These are phyloP conservation scores for Elephantulus edwardii DNA, from an alignment of 2,113 vertebrate species.

Conservation along the genomic window DNA sequence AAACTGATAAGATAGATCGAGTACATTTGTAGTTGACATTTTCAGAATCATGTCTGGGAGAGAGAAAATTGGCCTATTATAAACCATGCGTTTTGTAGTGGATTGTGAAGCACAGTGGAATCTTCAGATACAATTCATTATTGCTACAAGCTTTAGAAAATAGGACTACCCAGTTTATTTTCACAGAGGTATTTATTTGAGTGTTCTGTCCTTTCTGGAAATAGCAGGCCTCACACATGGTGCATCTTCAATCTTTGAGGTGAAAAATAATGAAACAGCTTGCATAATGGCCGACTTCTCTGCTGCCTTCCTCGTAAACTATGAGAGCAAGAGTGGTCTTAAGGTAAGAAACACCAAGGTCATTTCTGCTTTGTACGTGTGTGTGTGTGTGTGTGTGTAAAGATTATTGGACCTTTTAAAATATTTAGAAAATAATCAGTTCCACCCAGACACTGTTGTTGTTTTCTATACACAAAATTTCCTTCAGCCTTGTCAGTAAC, in stretches of 20 bases:
- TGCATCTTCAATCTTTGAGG: conserved; percentile 86
- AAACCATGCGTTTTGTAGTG: background rate
- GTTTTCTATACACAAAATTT: rapidly evolving
- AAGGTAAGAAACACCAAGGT: conserved; percentile 71
- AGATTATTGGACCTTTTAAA: background rate
- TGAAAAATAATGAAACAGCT: conserved; percentile 85
- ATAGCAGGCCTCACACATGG: conserved; percentile 80
- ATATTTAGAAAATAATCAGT: background rate
- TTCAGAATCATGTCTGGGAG: background rate
- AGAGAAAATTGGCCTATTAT: rapidly evolving
- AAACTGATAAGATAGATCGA: background rate
- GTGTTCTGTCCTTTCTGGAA: conserved; percentile 27
- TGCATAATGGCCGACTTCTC: conserved; percentile 92
- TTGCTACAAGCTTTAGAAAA: background rate
- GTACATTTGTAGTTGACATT: background rate
- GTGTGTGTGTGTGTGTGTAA: background rate
- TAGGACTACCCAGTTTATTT: background rate
- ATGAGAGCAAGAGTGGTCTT: conserved; percentile 63
- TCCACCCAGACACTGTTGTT: rapidly evolving
- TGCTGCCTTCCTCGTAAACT: conserved; percentile 86
- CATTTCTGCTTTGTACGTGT: rapidly evolving
- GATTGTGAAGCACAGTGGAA: background rate
- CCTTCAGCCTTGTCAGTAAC: background rate
- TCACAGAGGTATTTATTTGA: background rate
- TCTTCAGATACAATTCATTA: background rate